Evolutionary conservation across 2,113 vertebrate species (phyloP), one percentile per base, ranked within the genome.

Genomic region (Dunckerocampus dactyliophorus): DNA sequence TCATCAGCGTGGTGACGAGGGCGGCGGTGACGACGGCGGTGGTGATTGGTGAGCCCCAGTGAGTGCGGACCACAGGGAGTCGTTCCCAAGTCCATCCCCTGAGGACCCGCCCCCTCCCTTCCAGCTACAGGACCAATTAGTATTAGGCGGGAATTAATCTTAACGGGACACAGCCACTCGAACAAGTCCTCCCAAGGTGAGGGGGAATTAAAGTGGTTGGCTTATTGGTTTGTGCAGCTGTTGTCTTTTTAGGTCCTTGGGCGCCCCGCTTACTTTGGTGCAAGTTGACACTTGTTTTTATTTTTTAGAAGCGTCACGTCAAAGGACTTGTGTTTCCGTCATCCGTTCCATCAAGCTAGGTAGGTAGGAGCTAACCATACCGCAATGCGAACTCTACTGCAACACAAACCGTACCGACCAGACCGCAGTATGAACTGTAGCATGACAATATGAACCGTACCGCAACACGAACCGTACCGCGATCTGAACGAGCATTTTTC

Each of bases 91-190:
- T 19, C 34, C 54, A 21, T 42, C n/a, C 11, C 13, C 88, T 50
- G 55, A 69, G 86, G 88, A 73, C 84, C 74, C 67, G 56, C 67
- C 80, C 37, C 87, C 86, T 72, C 65, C 76, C 67, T 63, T 64
- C 79, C 69, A 83, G 85, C 82, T 77, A 75, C 83, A 88, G 88
- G 88, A 89, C 90, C 91, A 91, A 92, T 91, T 92, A 91, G 88
- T 88, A 90, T 92, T 92, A 90, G 87, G 82, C 69, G 39, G 76
- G 88, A 91, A 90, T 90, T 90, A 92, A 91, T 92, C 90, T 89
- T 85, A 86, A 87, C 65, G 74, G 85, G 85, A 88, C 82, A 73
- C 87, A 87, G 81, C 77, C 81, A 85, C 88, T 86, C 81, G 82
- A 88, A 86, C 84, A 87, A 86, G 87, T 89, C 88, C 82, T 89